Conservation (phyloP, 2,888 invertebrate genomes). For the Pachliopta kotzebuea region DNA sequence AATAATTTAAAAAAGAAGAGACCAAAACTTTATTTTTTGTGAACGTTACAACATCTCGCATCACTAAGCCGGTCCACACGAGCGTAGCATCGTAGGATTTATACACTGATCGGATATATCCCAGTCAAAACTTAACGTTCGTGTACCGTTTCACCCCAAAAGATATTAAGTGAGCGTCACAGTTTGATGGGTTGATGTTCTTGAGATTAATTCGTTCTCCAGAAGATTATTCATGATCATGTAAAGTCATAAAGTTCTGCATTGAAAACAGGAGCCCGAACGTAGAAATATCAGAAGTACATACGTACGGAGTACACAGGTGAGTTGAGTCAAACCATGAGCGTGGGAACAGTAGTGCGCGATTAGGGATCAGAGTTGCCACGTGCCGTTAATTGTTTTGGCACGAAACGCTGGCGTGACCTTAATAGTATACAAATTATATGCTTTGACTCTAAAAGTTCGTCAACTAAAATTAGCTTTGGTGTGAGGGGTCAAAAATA, state of each 20-base stretch:
- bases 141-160: constrained; percentile 51
- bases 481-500: constrained; percentile 1
- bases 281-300: too few relatives aligned
- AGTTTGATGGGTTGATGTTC: constrained; percentile 67
- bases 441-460: constrained; percentile 46
- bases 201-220: constrained; percentile 60
- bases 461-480: constrained; percentile 20
- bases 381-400: constrained; percentile 69
- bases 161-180: constrained; percentile 36
- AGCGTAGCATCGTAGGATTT: constrained; percentile 63
- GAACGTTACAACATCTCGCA: constrained; percentile 36
- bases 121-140: constrained; percentile 54
- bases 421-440: constrained; percentile 58
- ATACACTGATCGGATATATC: constrained; percentile 51
- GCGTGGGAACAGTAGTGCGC: constrained; percentile 46
- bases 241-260: background rate
- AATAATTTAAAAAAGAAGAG: background rate
- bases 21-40: constrained; percentile 33
- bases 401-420: constrained; percentile 38
- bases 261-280: background rate
- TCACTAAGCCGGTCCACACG: constrained; percentile 50
- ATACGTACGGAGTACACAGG: constrained; percentile 15
- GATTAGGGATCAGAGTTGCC: constrained; percentile 49
- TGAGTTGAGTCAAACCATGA: constrained; percentile 38
- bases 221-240: background rate